Evolutionary conservation across 2,113 vertebrate species (phyloP).

Genomic region (Urocynchramus pylzowi): DNA sequence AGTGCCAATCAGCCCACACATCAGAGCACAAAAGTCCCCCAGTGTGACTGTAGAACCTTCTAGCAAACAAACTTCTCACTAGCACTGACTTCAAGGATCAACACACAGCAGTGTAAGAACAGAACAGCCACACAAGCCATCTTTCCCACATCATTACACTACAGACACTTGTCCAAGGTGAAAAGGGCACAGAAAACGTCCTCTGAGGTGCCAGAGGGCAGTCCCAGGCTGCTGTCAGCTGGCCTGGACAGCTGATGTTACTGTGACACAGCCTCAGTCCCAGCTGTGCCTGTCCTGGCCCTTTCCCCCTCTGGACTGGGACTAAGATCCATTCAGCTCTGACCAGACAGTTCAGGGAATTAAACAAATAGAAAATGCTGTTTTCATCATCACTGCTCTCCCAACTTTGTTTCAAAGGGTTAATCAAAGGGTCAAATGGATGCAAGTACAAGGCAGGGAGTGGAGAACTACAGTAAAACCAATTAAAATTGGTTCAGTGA

Average conservation of each 20-base stretch:
- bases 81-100: background rate
- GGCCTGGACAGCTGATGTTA: background rate
- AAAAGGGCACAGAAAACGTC: background rate
- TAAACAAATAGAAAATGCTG: background rate
- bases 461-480: background rate
- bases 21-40: background rate
- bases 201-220: background rate
- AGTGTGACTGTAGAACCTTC: background rate
- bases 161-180: background rate
- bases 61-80: background rate
- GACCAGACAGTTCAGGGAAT: background rate
- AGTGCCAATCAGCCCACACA: constrained; percentile 7
- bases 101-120: background rate
- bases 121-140: background rate
- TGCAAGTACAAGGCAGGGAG: background rate
- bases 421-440: background rate
- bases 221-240: background rate
- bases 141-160: background rate
- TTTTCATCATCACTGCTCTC: background rate
- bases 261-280: background rate
- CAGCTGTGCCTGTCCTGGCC: background rate
- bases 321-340: background rate
- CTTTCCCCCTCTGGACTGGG: background rate
- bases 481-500: background rate
- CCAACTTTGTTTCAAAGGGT: background rate